Evolutionary conservation across 2,797 vertebrate genomes (phyloP).

Genomic region (Manis crassicaudata): DNA sequence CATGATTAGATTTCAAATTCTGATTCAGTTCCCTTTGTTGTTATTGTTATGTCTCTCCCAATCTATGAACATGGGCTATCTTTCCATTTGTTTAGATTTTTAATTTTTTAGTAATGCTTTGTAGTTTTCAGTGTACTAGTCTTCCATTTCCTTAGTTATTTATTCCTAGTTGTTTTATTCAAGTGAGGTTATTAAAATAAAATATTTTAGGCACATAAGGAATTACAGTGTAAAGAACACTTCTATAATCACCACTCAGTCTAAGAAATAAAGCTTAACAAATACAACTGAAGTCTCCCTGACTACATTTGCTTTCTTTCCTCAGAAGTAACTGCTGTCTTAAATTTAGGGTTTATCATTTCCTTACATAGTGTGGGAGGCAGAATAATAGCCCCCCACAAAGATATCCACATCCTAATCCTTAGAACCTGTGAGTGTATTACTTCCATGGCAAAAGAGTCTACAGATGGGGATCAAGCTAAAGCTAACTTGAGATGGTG

Average conservation of each 20-base stretch:
- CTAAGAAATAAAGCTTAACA: slow-evolving; percentile 12
- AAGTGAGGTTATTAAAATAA: neutral
- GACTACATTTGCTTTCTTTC: neutral
- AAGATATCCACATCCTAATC: neutral
- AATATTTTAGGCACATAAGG: slow-evolving; percentile 1
- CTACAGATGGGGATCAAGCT: neutral
- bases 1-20: neutral
- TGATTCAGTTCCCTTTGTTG: neutral
- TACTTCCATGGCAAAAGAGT: neutral
- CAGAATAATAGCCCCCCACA: neutral
- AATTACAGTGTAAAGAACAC: neutral
- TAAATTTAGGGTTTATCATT: neutral
- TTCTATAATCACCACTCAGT: neutral
- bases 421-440: slow-evolving; percentile 8
- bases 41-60: neutral
- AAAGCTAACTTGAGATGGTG: neutral
- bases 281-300: neutral
- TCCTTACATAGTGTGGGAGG: neutral
- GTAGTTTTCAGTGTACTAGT: neutral
- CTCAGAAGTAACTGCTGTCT: neutral
- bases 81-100: neutral
- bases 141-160: neutral
- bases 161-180: neutral
- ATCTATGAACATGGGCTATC: neutral
- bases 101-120: neutral